These are phyloP conservation scores for Edolisoma coerulescens DNA, from an alignment of 2,113 vertebrate genomes.

Conservation along the genomic window DNA sequence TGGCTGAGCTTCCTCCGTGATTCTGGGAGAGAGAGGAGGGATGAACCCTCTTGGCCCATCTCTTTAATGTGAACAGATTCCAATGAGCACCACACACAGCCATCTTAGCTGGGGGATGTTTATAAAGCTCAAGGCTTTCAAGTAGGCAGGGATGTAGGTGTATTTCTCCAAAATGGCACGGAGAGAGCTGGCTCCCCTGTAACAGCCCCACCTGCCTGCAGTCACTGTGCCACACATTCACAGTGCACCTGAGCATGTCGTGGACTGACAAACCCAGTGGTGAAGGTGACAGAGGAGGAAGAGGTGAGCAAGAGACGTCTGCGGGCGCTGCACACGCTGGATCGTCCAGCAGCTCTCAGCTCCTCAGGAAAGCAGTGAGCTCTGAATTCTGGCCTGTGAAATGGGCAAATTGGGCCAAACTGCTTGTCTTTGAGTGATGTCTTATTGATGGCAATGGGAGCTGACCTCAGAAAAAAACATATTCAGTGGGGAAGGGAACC, in stretches of 20 bases:
- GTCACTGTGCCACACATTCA: background rate
- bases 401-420: background rate
- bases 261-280: background rate
- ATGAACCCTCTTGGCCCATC: background rate
- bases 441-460: background rate
- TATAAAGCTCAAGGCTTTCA: background rate
- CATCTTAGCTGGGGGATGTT: background rate
- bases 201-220: background rate
- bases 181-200: background rate
- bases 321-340: rapidly evolving
- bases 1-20: background rate
- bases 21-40: rapidly evolving
- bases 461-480: background rate
- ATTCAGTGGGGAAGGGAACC: background rate
- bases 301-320: background rate
- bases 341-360: background rate
- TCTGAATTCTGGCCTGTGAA: background rate
- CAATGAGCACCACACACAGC: background rate
- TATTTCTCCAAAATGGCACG: rapidly evolving
- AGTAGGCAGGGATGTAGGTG: background rate
- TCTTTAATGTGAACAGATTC: background rate
- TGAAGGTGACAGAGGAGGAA: background rate
- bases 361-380: background rate
- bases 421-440: background rate
- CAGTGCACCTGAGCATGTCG: background rate